Conservation (phyloP, 2,113 vertebrate species). For the Rhabdomys dilectus region DNA sequence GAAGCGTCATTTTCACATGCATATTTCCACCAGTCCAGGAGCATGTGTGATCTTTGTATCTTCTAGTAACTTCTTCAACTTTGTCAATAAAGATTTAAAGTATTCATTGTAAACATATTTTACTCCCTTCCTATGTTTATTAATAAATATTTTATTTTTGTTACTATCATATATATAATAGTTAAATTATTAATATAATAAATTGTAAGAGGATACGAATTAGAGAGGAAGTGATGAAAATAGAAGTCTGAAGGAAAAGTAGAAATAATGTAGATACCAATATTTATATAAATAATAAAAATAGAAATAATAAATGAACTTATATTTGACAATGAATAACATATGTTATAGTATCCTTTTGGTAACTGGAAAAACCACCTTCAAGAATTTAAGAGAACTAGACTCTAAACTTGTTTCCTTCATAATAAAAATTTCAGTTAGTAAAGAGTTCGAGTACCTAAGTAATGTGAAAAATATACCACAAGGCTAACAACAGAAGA, state of each 20-base stretch:
- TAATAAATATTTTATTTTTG: neutral
- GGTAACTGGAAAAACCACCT: neutral
- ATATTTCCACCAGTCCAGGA: neutral
- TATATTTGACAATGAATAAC: neutral
- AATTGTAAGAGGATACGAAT: neutral
- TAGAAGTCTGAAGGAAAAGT: neutral
- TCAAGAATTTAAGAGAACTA: neutral
- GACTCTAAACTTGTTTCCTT: neutral
- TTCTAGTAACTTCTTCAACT: neutral
- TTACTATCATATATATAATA: neutral
- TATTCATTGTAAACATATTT: neutral
- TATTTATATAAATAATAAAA: neutral
- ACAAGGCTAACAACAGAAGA: neutral
- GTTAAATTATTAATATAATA: neutral
- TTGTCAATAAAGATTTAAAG: neutral
- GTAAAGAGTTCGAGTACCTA: neutral
- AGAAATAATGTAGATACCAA: neutral
- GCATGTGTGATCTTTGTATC: neutral
- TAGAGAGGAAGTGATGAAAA: neutral
- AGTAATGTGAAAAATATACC: neutral
- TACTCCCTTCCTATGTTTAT: neutral
- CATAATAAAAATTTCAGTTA: neutral
- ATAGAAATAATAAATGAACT: neutral
- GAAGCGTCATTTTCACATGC: neutral
- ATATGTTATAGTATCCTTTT: neutral